Percentiles rank a stretch among this genome's conserved stretches.
phyloP scores from a whole-genome alignment of 2,888 invertebrate genomes.

The Gortyna flavago region DNA sequence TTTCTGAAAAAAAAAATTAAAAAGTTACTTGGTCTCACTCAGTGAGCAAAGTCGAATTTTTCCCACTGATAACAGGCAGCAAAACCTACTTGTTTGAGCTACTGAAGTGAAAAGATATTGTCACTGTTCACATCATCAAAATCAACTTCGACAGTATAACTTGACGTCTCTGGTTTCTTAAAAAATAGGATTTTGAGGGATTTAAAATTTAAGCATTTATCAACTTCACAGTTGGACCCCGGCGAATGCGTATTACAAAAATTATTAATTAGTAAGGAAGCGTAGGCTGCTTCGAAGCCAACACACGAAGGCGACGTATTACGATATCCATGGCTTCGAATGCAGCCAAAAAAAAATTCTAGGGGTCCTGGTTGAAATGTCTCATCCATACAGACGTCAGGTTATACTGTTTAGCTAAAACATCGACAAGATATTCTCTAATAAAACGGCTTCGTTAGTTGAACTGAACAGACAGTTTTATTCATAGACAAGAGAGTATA shows the following conservation, averaged over 20 bases:
- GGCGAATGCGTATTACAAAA: conserved; percentile 9
- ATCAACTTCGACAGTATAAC: conserved; percentile 18
- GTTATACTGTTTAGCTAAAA: conserved; percentile 16
- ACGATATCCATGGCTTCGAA: conserved; percentile 27
- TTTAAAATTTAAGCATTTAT: conserved; percentile 17
- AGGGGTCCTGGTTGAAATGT: conserved; percentile 13
- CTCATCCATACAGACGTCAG: conserved; percentile 33
- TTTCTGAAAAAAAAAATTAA: too few species aligned
- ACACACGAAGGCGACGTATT: conserved; percentile 26
- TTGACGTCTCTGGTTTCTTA: conserved; percentile 12
- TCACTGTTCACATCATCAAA: conserved; percentile 22
- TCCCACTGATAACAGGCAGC: too few species aligned
- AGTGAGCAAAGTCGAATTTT: too few species aligned
- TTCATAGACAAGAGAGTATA: too few species aligned
- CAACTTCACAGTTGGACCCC: conserved; percentile 25
- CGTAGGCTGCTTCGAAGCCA: conserved; percentile 32
- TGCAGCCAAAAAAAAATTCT: conserved; percentile 25
- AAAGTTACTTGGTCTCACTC: too few species aligned
- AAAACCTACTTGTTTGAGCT: too few species aligned
- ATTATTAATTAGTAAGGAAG: conserved; percentile 35
- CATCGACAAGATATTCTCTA: conserved; percentile 3
- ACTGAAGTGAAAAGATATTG: not conserved
- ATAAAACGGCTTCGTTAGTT: too few species aligned
- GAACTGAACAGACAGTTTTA: too few species aligned
- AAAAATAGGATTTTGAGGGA: conserved; percentile 19